Conservation (phyloP, 2,113 vertebrate species). For the Pomatorhinus ruficollis region DNA sequence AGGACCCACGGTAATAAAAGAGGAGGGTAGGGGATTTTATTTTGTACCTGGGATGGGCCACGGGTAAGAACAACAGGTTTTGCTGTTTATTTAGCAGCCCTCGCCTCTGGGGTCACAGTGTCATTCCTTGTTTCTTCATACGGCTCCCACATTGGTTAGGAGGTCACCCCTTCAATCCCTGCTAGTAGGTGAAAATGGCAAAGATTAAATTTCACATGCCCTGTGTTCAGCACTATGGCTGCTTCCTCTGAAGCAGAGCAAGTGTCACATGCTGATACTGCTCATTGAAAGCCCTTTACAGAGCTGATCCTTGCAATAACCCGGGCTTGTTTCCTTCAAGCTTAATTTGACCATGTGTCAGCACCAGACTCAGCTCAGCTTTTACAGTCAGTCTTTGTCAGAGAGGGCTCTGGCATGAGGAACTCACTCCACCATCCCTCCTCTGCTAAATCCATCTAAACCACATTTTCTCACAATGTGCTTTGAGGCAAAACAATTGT, state of each 20-base stretch:
- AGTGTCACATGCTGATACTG: neutral
- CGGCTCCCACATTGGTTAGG: neutral
- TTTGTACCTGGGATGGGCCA: neutral
- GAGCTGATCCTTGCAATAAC: neutral
- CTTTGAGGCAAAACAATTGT: neutral
- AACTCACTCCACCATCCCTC: neutral
- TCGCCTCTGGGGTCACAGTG: neutral
- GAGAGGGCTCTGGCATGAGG: neutral
- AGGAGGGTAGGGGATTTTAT: neutral
- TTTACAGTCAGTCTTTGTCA: neutral
- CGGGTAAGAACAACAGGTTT: neutral
- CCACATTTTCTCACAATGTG: neutral
- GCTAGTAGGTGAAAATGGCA: neutral
- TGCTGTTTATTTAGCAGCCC: neutral
- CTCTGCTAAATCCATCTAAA: neutral
- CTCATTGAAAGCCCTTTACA: neutral
- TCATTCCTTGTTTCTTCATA: neutral
- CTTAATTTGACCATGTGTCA: neutral
- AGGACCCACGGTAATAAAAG: neutral
- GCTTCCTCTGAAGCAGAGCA: neutral
- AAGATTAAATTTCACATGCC: neutral
- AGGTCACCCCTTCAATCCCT: neutral
- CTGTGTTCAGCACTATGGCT: rapidly evolving
- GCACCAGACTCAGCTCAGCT: neutral
- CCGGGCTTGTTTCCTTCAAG: neutral